Percentiles rank a stretch among this genome's conserved stretches.
These are phyloP conservation scores for Neopelma chrysocephalum DNA, from an alignment of 2,797 vertebrate genomes.

Conservation along the genomic window DNA sequence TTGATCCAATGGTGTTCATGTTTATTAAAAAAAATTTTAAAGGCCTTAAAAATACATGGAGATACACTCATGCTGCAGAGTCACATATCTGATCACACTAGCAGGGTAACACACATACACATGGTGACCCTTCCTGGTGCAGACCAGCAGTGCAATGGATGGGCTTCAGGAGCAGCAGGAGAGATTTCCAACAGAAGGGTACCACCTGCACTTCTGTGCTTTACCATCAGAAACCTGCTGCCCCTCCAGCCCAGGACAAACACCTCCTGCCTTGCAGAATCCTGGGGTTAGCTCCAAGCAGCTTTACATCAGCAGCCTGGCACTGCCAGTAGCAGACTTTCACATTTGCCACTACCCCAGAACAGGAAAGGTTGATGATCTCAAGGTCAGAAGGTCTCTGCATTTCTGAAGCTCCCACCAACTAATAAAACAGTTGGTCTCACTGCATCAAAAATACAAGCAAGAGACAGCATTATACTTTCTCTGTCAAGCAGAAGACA, in stretches of 20 bases:
- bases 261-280: background rate
- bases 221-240: background rate
- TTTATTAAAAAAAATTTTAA: background rate
- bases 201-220: background rate
- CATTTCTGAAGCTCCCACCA: background rate
- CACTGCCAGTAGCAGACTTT: background rate
- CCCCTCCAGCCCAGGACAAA: background rate
- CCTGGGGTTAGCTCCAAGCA: background rate
- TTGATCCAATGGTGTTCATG: background rate
- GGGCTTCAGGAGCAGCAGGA: background rate
- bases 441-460: background rate
- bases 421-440: background rate
- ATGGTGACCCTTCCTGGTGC: background rate
- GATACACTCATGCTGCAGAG: background rate
- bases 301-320: background rate
- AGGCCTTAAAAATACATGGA: background rate
- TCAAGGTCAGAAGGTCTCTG: background rate
- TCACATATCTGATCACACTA: fast-evolving
- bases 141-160: fast-evolving
- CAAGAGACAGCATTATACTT: background rate
- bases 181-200: background rate
- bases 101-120: fast-evolving
- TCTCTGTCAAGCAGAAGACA: background rate
- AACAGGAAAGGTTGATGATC: background rate
- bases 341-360: background rate